These are phyloP conservation scores for Eilema sororculum DNA, from an alignment of 2,888 invertebrate genomes.

Conservation along the genomic window DNA sequence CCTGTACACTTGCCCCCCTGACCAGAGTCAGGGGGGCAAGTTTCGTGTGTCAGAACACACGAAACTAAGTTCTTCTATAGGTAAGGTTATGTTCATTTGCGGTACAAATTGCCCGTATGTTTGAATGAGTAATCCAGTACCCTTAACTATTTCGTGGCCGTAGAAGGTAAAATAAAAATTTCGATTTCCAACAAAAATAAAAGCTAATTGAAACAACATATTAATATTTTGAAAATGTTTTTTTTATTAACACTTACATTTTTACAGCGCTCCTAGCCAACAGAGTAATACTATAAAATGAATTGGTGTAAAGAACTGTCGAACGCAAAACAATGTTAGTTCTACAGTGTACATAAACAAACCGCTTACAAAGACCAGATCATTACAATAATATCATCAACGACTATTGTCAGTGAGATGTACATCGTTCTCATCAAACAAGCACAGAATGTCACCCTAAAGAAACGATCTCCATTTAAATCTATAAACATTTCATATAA, in stretches of 20 bases:
- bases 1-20: too few relatives aligned
- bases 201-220: conserved; percentile 69
- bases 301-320: conserved; percentile 85
- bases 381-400: conserved; percentile 76
- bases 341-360: conserved; percentile 84
- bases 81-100: too few relatives aligned
- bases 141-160: too few relatives aligned
- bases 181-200: conserved; percentile 22
- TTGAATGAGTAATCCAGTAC: too few relatives aligned
- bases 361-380: conserved; percentile 80
- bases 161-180: too few relatives aligned
- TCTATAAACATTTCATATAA: conserved; percentile 88
- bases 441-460: conserved; percentile 84
- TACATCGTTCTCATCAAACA: conserved; percentile 76
- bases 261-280: conserved; percentile 88
- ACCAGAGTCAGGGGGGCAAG: too few relatives aligned
- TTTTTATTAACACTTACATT: conserved; percentile 88
- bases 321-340: conserved; percentile 86
- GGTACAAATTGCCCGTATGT: too few relatives aligned
- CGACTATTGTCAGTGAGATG: conserved; percentile 81
- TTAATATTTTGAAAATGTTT: conserved; percentile 87
- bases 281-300: conserved; percentile 87
- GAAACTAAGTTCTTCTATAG: too few relatives aligned
- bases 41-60: too few relatives aligned
- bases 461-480: conserved; percentile 84